Conservation (phyloP, 1,140 invertebrate genomes). For the Drosophila neocordata region DNA sequence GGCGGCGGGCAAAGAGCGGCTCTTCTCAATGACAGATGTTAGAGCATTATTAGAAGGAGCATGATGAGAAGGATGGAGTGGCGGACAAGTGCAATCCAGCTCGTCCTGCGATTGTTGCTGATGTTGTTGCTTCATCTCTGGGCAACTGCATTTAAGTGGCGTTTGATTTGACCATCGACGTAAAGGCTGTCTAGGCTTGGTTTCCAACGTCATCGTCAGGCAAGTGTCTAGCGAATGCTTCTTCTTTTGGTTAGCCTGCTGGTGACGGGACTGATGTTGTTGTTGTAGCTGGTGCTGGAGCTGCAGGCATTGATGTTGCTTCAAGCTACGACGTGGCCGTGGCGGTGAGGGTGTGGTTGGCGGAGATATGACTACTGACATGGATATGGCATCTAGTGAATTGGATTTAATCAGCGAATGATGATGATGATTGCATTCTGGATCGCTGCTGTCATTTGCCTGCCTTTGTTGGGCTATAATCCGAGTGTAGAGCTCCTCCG, state of each 20-base stretch:
- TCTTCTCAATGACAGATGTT: slow-evolving; percentile 55
- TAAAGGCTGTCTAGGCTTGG: slow-evolving; percentile 29
- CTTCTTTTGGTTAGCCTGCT: slow-evolving; percentile 23
- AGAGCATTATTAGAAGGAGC: background rate
- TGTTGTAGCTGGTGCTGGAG: slow-evolving; percentile 33
- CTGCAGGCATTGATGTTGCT: slow-evolving; percentile 71
- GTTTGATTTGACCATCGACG: slow-evolving; percentile 77
- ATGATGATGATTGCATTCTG: slow-evolving; percentile 23
- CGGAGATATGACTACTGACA: slow-evolving; percentile 64
- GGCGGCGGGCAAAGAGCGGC: slow-evolving; percentile 53
- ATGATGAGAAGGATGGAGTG: background rate
- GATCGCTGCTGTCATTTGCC: slow-evolving; percentile 29
- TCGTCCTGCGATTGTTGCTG: slow-evolving; percentile 26
- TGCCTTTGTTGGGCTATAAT: slow-evolving; percentile 72
- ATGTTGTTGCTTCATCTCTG: background rate
- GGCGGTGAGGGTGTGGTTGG: slow-evolving; percentile 67
- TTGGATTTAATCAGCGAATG: slow-evolving; percentile 69
- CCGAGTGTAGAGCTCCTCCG: slow-evolving; percentile 76
- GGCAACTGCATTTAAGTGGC: slow-evolving; percentile 66
- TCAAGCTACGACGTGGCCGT: slow-evolving; percentile 68
- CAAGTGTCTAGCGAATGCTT: slow-evolving; percentile 66
- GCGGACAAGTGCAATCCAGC: slow-evolving; percentile 34
- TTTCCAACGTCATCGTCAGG: background rate
- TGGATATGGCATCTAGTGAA: slow-evolving; percentile 77
- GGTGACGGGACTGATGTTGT: slow-evolving; percentile 23